Evolutionary conservation across 1,140 invertebrate genomes (phyloP).

Genomic region (Aphelenchoides avenae): DNA sequence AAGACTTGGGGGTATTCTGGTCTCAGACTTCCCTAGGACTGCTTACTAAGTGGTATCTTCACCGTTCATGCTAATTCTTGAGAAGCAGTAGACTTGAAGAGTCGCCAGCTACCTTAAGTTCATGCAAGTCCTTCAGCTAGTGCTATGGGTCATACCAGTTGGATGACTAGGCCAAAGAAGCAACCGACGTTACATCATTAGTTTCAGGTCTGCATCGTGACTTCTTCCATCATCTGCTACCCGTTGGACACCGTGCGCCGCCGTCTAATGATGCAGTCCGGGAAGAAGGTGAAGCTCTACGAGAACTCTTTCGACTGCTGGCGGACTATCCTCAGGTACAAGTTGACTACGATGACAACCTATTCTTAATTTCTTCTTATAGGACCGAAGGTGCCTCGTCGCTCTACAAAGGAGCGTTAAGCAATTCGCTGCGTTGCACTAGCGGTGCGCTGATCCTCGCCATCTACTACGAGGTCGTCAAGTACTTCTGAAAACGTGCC

Average conservation of each 20-base stretch:
- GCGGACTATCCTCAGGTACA: constrained; percentile 27
- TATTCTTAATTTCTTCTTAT: constrained; percentile 25
- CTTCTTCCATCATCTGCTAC: constrained; percentile 47
- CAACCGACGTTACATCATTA: not conserved
- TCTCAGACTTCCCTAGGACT: too few species aligned
- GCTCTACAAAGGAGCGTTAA: constrained; percentile 47
- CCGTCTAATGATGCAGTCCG: constrained; percentile 48
- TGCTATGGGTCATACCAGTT: too few species aligned
- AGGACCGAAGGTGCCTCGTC: constrained; percentile 38
- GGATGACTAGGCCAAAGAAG: not conserved
- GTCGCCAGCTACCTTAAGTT: not conserved
- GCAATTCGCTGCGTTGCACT: constrained; percentile 49
- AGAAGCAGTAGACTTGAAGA: constrained; percentile 3
- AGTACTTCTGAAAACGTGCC: constrained; percentile 42
- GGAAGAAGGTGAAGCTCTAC: constrained; percentile 39
- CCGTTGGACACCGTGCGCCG: constrained; percentile 52
- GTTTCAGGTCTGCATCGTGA: constrained; percentile 43
- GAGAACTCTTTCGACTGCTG: constrained; percentile 40
- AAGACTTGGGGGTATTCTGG: too few species aligned
- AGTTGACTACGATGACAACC: constrained; percentile 1
- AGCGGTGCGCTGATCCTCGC: constrained; percentile 49
- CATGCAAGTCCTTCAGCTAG: too few species aligned
- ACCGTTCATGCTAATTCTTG: too few species aligned
- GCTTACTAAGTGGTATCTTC: too few species aligned
- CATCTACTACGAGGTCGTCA: constrained; percentile 51